Evolutionary conservation across 2,797 vertebrate species (phyloP), one percentile per base, ranked within the genome.

Genomic region (Myiotriccus ornatus): DNA sequence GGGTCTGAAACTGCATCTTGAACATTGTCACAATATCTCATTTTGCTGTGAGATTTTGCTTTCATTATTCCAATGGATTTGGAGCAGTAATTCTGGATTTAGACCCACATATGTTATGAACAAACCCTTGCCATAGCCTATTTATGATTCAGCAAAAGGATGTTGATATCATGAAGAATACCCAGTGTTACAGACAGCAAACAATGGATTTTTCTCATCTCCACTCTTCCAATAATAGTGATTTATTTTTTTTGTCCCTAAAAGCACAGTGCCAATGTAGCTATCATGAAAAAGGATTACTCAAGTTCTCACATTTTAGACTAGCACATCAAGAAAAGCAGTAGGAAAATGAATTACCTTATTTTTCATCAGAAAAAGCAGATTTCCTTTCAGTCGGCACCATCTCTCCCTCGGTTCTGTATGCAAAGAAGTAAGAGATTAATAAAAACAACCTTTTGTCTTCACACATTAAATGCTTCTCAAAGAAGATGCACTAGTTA

Each of bases 351-450:
- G 6, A 79, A 94, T 97, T 98, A 98, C 97, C 98, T 97, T 96
- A 97, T 94, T 97, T 97, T 94, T 98, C 96, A 96, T 97, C 74
- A 97, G 94, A 96, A 91, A 97, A 67, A 94, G 93, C 69, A 95
- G 90, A 93, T 96, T 96, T 97, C 96, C 82, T 96, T 96, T 95
- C 94, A 97, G 94, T 70, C 87, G 85, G 96, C 96, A 98, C 96
- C 97, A 97, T 98, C 95, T 96, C 96, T 96, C 95, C 89, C 70
- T 96, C 34, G 84, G 94, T 78, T 98, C 98, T 98, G 96, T 86
- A 95, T 94, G 92, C 80, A 96, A 96, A 97, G 63, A 95, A 90
- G 89, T 43, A 89, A 95, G 60, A 96, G 76, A 97, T 97, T 85
- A 97, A 96, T 95, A 96, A 96, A 96, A 97, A 85, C 87, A 96